phyloP scores from a whole-genome alignment of 2,797 vertebrate species.

The Crocodylus rhombifer region DNA sequence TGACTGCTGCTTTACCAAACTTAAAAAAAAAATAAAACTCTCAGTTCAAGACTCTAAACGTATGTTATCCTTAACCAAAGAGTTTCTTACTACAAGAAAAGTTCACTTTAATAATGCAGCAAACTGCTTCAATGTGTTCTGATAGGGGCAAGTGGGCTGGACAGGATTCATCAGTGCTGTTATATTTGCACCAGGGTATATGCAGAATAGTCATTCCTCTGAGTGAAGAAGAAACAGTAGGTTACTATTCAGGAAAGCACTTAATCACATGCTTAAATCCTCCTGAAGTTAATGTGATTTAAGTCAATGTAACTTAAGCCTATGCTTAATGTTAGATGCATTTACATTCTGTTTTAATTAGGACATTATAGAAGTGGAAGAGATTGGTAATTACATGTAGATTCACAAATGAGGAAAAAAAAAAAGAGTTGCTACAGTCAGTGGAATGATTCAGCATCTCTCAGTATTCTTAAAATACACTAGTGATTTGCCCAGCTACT shows the following conservation, averaged over 20 bases:
- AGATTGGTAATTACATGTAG: background rate
- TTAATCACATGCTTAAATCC: conserved; percentile 32
- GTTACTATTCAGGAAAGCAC: conserved; percentile 44
- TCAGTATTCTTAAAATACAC: background rate
- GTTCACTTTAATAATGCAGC: background rate
- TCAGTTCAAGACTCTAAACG: conserved; percentile 71
- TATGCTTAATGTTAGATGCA: conserved; percentile 56
- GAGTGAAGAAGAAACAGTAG: background rate
- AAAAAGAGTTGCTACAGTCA: background rate
- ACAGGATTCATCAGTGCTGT: background rate
- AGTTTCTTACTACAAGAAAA: conserved; percentile 62
- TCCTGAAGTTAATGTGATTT: background rate
- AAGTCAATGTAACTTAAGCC: conserved; percentile 15
- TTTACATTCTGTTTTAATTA: conserved; percentile 58
- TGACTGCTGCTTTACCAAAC: conserved; percentile 66
- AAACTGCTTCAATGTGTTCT: conserved; percentile 17
- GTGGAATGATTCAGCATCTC: background rate
- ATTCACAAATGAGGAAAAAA: background rate
- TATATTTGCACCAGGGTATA: background rate
- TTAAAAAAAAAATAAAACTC: conserved; percentile 75
- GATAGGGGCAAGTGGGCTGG: background rate
- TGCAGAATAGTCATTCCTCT: background rate
- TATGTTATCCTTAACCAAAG: conserved; percentile 76
- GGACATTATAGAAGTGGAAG: conserved; percentile 1
- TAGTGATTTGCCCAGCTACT: background rate